Evolutionary conservation across 1,140 invertebrate genomes (phyloP), one percentile per base, ranked within the genome.

Genomic region (Zaprionus davidi): DNA sequence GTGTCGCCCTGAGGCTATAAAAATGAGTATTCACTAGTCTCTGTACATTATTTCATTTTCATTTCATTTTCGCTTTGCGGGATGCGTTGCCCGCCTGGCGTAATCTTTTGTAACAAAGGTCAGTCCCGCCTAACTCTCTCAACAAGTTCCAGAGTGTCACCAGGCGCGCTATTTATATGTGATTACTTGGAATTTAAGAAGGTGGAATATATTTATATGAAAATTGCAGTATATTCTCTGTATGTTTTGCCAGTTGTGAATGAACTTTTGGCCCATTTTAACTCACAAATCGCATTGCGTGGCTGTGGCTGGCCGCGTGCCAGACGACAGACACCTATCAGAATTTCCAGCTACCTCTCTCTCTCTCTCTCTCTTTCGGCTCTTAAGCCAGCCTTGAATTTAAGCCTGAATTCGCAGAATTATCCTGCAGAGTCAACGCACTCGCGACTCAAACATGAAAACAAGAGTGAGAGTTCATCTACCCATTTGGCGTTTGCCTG

Each of bases 191-290:
- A 58, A 57, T 69, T 28, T 56, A 46, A 41, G 66, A 5, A 70
- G 51, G 38, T 67, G 28, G 24, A 22, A 62, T 57, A 44, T 22
- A 57, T 49, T 56, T 64, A 5, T 51, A 62, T 57, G 41, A 49
- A 36, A 17, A 57, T 31, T 46, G 38, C 2, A 26, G 64, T 72
- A 71, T 56, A 56, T 72, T 62, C n/a, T 7, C n/a, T 62, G 62
- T 36, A 36, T 36, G 64, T 64, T 49, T 72, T 44, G 66, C 66
- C 22, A 75, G 59, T 71, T 80, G 74, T 88, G 72, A 64, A 71
- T 88, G 84, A 88, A 88, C 84, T 88, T 88, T 88, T 88, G 84
- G 68, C 80, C 84, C 84, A 87, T 88, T 90, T 87, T 75, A 70
- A 84, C 81, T 75, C 56, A 65, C 56, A 71, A 58, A 59, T 72